Conservation (phyloP, 2,113 vertebrate species). For the Planiliza haematocheilus region DNA sequence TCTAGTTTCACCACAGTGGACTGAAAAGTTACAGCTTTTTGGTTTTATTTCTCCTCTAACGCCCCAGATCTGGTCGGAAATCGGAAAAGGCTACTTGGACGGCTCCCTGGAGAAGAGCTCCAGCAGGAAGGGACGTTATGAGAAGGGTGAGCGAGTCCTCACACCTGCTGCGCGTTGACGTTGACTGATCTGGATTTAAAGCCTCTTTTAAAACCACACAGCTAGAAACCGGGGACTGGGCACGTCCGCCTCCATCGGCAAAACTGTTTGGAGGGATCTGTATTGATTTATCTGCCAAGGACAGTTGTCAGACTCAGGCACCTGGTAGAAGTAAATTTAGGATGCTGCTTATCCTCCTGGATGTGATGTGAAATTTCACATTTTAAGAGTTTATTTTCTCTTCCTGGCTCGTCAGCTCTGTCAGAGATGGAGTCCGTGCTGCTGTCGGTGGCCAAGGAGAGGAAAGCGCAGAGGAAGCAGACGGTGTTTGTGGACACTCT, state of each 20-base stretch:
- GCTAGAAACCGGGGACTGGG: too few species aligned
- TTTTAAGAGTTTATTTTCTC: neutral
- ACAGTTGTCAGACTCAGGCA: too few species aligned
- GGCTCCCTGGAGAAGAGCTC: conserved; percentile 93
- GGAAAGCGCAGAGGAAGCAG: conserved; percentile 83
- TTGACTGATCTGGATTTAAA: too few species aligned
- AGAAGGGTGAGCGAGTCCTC: conserved; percentile 85
- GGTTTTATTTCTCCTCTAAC: conserved; percentile 5
- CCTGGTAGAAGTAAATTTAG: too few species aligned
- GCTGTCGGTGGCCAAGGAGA: conserved; percentile 88
- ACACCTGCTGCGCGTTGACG: conserved; percentile 9
- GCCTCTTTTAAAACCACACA: too few species aligned
- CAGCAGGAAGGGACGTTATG: conserved; percentile 90
- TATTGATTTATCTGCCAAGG: too few species aligned
- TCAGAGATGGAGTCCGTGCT: conserved; percentile 90
- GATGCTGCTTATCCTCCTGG: too few species aligned
- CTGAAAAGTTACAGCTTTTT: neutral
- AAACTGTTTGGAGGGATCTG: neutral
- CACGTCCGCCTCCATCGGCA: too few species aligned
- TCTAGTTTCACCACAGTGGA: too few species aligned
- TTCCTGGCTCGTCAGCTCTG: conserved; percentile 81
- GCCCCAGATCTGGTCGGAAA: conserved; percentile 94
- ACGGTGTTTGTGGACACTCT: conserved; percentile 89
- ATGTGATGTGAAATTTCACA: too few species aligned
- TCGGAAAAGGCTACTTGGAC: conserved; percentile 95